Conservation (phyloP, 1,140 invertebrate species). For the Thaumatotibia leucotreta region DNA sequence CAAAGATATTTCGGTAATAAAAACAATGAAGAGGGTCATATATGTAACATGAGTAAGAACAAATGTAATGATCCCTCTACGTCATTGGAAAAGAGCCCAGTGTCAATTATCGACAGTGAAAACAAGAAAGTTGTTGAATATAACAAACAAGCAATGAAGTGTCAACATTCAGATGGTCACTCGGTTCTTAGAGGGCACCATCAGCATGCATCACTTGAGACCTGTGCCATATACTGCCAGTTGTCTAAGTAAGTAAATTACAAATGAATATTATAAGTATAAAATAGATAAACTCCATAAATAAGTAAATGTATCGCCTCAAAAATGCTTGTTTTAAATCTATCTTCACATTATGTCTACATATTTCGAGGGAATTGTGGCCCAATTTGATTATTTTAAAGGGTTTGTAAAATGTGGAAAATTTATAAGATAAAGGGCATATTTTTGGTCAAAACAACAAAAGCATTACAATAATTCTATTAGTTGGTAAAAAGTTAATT, state of each 20-base stretch:
- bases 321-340: too few species aligned
- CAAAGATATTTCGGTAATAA: conserved; percentile 68
- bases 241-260: conserved; percentile 60
- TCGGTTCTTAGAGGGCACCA: conserved; percentile 66
- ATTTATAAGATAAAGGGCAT: too few species aligned
- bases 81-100: conserved; percentile 46
- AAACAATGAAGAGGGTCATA: conserved; percentile 45
- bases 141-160: conserved; percentile 50
- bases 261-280: too few species aligned
- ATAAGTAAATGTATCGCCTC: too few species aligned
- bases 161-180: conserved; percentile 66
- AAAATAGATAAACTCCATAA: too few species aligned
- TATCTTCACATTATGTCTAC: too few species aligned
- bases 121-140: conserved; percentile 40
- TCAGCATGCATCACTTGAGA: conserved; percentile 62
- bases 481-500: too few species aligned
- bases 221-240: conserved; percentile 68
- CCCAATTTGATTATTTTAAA: too few species aligned
- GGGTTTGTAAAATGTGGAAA: too few species aligned
- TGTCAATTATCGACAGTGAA: conserved; percentile 30
- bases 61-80: conserved; percentile 38
- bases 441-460: too few species aligned
- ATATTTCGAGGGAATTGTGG: too few species aligned
- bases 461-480: too few species aligned
- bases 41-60: conserved; percentile 50